Percentiles rank a stretch among this genome's conserved stretches.
These are phyloP conservation scores for Mustelus asterias DNA, from an alignment of 2,113 vertebrate genomes.

Conservation along the genomic window DNA sequence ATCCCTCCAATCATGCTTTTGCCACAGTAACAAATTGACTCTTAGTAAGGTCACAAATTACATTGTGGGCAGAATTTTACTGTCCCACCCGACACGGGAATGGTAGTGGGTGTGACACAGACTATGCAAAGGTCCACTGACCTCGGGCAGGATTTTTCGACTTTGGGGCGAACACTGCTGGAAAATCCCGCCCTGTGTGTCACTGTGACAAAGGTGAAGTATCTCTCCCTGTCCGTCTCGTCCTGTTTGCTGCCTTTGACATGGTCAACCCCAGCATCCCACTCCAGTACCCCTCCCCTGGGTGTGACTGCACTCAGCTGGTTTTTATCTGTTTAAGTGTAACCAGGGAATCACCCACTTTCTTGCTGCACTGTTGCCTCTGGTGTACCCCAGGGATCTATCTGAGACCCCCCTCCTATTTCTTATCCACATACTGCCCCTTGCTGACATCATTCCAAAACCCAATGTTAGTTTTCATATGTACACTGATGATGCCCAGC, in stretches of 20 bases:
- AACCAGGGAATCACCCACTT: neutral
- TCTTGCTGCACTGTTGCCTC: neutral
- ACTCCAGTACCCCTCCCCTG: neutral
- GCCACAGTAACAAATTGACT: neutral
- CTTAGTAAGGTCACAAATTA: neutral
- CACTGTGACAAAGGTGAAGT: neutral
- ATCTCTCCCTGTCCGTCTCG: neutral
- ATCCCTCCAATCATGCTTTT: neutral
- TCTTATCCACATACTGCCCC: neutral
- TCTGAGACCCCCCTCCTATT: neutral
- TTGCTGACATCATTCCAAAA: neutral
- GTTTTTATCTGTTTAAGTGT: neutral
- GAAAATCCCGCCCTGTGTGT: neutral
- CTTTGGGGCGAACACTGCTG: too few relatives aligned
- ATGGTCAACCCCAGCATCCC: neutral
- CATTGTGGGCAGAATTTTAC: too few relatives aligned
- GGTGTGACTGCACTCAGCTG: neutral
- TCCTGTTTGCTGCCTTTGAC: neutral
- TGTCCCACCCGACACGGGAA: too few relatives aligned
- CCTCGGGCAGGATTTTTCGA: too few relatives aligned
- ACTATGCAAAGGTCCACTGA: too few relatives aligned
- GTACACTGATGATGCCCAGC: too few relatives aligned
- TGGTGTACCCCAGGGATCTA: neutral
- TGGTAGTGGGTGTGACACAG: too few relatives aligned
- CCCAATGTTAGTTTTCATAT: neutral